Conservation (phyloP, 2,888 invertebrate genomes). For the Acleris emargana region DNA sequence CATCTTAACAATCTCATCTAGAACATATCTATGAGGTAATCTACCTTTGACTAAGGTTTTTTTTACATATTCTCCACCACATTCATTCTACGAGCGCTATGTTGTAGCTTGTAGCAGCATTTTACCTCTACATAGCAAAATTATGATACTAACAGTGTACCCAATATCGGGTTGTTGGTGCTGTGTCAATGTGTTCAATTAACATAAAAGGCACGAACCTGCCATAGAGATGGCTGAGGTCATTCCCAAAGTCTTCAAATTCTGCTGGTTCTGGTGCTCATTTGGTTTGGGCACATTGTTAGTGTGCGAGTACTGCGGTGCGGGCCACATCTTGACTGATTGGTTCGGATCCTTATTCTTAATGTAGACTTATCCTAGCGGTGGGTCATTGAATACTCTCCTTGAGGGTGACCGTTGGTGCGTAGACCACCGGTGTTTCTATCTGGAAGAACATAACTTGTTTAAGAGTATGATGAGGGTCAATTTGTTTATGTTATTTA, state of each 20-base stretch:
- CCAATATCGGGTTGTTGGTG: too few relatives aligned
- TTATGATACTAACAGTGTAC: too few relatives aligned
- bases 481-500: too few relatives aligned
- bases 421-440: conserved; percentile 8
- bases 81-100: too few relatives aligned
- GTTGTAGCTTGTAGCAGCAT: too few relatives aligned
- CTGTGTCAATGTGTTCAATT: background rate
- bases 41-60: too few relatives aligned
- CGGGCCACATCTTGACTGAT: conserved; percentile 79
- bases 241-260: conserved; percentile 91
- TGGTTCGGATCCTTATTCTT: conserved; percentile 18
- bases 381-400: conserved; percentile 60
- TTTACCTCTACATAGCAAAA: too few relatives aligned
- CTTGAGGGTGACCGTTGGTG: conserved; percentile 52
- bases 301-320: conserved; percentile 76
- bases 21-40: too few relatives aligned
- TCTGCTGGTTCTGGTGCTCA: conserved; percentile 81
- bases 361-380: conserved; percentile 41
- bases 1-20: too few relatives aligned
- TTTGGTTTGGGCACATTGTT: conserved; percentile 63
- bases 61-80: too few relatives aligned
- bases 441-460: conserved; percentile 11
- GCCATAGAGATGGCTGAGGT: conserved; percentile 97
- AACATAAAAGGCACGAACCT: conserved; percentile 73
- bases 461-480: too few relatives aligned